Evolutionary conservation across 2,113 vertebrate species (phyloP), one percentile per base, ranked within the genome.

Genomic region (Indicator maculatus): DNA sequence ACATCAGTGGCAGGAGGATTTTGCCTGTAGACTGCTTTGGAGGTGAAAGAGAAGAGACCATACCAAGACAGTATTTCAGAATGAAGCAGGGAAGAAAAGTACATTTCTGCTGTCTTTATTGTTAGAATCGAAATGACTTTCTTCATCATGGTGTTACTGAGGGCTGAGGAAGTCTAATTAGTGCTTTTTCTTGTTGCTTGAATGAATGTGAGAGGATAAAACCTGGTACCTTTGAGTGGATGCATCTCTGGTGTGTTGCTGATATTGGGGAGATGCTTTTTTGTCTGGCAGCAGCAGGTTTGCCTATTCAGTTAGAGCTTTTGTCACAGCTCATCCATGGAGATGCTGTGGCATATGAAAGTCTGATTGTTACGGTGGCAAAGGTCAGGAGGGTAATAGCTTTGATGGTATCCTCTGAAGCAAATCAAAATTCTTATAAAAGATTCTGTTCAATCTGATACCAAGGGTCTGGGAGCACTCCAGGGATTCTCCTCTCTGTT

Each of bases 281-380:
- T 21, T 82, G 78, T 85, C 66, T 60, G 20, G 79, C 85, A 75
- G 45, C 45, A 24, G 86, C 67, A 95, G 84, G 72, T 81, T 70
- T 92, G 52, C 64, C 83, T 45, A 0, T 85, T 95, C 73, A 47
- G 77, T 95, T 52, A 45, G 50, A 86, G 87, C 79, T 79, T 76
- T 77, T 93, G 85, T 88, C 82, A 31, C 73, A 16, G 76, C 86
- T 72, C 83, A 44, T 74, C 92, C 2, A 1, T 18, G 72, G 82
- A 96, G 79, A 80, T 86, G 85, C 61, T 82, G 4, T 64, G 90
- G 83, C 65, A 36, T 78, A 31, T 55, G 94, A 79, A 91, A 88
- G 31, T 63, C 53, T 90, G 85, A 69, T 60, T 76, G 94, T 50
- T 92, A 23, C 0, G 0, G 26, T 70, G 77, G 78, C 83, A 88